These are phyloP conservation scores for Lordiphosa collinella DNA, from an alignment of 1,140 invertebrate genomes.

Conservation along the genomic window DNA sequence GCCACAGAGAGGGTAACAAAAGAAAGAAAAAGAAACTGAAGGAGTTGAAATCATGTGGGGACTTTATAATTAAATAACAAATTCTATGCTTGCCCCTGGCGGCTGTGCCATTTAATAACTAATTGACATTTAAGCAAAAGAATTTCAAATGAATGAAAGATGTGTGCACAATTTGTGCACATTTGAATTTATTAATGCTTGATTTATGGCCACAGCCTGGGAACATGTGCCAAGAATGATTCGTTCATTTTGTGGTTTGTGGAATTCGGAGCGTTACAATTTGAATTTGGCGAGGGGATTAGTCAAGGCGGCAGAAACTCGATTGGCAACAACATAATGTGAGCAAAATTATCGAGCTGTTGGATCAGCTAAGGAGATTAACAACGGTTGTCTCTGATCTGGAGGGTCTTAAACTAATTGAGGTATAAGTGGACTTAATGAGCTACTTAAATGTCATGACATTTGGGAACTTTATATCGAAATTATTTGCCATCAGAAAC, in stretches of 20 bases:
- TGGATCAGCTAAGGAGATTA: no score
- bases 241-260: constrained; percentile 10
- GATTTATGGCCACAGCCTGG: constrained; percentile 51
- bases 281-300: constrained; percentile 32
- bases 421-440: no score
- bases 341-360: no score
- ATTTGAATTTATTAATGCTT: constrained; percentile 64
- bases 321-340: constrained; percentile 14
- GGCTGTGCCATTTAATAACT: constrained; percentile 58
- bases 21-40: constrained; percentile 9
- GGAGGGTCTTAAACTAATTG: no score
- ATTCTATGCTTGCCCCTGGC: constrained; percentile 3
- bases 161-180: constrained; percentile 33
- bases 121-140: constrained; percentile 68
- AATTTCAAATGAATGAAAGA: constrained; percentile 50
- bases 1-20: constrained; percentile 4
- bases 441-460: no score
- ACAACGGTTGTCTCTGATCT: no score
- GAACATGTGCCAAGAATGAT: constrained; percentile 39
- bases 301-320: constrained; percentile 15
- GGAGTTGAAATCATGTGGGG: constrained; percentile 40
- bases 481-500: no score
- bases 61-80: constrained; percentile 70
- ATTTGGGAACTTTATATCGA: no score
- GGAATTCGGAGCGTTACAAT: constrained; percentile 41